Conservation (phyloP, 1,140 invertebrate genomes). For the Anastatus disparis region DNA sequence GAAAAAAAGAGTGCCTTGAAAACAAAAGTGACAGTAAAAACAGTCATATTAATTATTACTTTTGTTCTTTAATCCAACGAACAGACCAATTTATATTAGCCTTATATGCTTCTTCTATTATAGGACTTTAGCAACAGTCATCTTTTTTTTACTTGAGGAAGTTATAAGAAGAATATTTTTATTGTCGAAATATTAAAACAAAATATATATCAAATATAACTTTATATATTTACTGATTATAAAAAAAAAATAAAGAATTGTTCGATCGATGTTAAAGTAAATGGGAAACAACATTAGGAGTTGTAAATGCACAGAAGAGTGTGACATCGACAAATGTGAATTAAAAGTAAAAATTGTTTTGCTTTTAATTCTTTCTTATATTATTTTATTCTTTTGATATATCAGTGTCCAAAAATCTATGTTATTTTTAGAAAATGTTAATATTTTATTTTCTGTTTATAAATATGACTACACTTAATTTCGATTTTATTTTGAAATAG, state of each 20-base stretch:
- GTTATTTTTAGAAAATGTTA: neutral
- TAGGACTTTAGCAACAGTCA: constrained; percentile 30
- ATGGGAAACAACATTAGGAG: constrained; percentile 2
- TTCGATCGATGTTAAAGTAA: constrained; percentile 19
- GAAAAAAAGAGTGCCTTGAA: constrained; percentile 35
- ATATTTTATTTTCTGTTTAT: constrained; percentile 3
- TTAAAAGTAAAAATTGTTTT: constrained; percentile 5
- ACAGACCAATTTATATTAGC: constrained; percentile 32
- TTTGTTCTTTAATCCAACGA: constrained; percentile 34
- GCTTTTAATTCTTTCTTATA: constrained; percentile 3
- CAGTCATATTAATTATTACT: constrained; percentile 22
- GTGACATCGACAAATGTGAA: neutral
- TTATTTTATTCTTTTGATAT: neutral
- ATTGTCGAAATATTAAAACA: constrained; percentile 16
- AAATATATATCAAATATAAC: constrained; percentile 28
- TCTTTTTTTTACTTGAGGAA: constrained; percentile 19
- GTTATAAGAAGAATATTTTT: constrained; percentile 22
- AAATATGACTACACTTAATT: neutral
- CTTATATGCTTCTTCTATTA: constrained; percentile 17
- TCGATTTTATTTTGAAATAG: too few relatives aligned
- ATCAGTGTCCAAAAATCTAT: constrained; percentile 6
- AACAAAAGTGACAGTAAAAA: constrained; percentile 29
- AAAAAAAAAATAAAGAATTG: constrained; percentile 17
- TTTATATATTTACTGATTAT: constrained; percentile 31
- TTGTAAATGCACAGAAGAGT: constrained; percentile 29